phyloP scores from a whole-genome alignment of 2,113 vertebrate species.

The Chloropsis cyanopogon region DNA sequence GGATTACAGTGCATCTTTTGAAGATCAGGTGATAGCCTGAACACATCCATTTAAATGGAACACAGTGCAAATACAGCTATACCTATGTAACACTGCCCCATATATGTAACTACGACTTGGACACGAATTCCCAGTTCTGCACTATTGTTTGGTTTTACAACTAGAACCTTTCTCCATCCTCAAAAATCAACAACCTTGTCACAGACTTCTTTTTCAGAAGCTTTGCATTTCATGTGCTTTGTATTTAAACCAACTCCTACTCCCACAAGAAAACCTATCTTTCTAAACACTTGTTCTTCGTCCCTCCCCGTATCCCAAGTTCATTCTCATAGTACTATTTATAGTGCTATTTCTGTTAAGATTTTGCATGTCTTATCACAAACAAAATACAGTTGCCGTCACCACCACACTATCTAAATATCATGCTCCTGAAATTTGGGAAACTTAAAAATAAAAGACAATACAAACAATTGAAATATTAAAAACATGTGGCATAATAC shows the following conservation, averaged over 20 bases:
- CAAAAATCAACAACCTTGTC: background rate
- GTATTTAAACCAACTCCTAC: background rate
- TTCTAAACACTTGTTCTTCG: background rate
- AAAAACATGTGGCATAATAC: background rate
- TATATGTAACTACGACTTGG: background rate
- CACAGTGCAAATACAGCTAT: background rate
- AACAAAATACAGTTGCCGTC: background rate
- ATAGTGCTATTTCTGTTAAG: background rate
- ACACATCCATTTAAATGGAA: background rate
- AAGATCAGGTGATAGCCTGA: background rate
- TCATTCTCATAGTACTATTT: background rate
- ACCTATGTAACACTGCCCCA: background rate
- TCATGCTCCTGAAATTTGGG: background rate
- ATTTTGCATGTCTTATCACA: background rate
- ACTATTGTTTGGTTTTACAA: background rate
- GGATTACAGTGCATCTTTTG: background rate
- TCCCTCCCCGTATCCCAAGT: background rate
- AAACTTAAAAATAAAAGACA: background rate
- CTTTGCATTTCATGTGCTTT: background rate
- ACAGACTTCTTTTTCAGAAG: background rate
- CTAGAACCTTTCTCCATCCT: background rate
- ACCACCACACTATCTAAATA: background rate
- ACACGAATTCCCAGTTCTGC: background rate
- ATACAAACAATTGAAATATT: background rate
- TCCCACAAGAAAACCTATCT: accelerated